Base-by-base conservation (phyloP, 2,113 vertebrate species). In the Etheostoma cragini region DNA sequence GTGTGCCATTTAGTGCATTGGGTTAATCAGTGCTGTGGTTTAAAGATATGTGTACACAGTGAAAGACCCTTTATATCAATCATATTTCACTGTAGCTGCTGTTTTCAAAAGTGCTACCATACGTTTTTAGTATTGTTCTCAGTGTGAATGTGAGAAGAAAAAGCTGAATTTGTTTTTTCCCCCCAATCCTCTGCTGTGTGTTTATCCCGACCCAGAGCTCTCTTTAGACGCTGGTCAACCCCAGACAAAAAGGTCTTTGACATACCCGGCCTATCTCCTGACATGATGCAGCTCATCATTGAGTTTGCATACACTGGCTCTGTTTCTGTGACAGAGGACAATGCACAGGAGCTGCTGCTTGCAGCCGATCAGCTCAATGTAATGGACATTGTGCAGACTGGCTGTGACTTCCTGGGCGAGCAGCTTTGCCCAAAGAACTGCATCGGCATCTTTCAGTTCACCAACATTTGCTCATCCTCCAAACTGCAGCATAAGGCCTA, bases 361-460 rank as follows among this genome's bases (percentile, higher is more conserved):
- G 94, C 95, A 0, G 96, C 96, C 0, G 94, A 97, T 75, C 93
- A 95, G 33, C 87, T 98, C 69, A 94, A 93, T 4, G 70, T 96
- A 82, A 89, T 91, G 80, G 94, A 86, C 6, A 80, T 97, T 0
- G 57, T 96, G 33, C 56, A 90, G 12, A 73, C 82, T 10, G 97
- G 97, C 89, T 93, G 91, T 0, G 68, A 95, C 67, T 97, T 96
- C 92, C 87, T 97, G 52, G 87, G 85, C 72, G 85, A 90, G 1
- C 93, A 93, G 56, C 90, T 97, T 5, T 91, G 93, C 78, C 56
- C 93, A 26, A 87, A 96, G 50, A 98, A 97, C 82, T 91, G 89
- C 14, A 62, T 90, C 4, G 57, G 80, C 15, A 95, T 97, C 85
- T 96, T 91, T 89, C 95, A 88, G 73, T 90, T 97, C 3, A 76